A percentile compares a stretch with the other conserved stretches of the same genome.
Evolutionary conservation across 2,888 invertebrate species (phyloP).

Genomic region (Seira ritae): DNA sequence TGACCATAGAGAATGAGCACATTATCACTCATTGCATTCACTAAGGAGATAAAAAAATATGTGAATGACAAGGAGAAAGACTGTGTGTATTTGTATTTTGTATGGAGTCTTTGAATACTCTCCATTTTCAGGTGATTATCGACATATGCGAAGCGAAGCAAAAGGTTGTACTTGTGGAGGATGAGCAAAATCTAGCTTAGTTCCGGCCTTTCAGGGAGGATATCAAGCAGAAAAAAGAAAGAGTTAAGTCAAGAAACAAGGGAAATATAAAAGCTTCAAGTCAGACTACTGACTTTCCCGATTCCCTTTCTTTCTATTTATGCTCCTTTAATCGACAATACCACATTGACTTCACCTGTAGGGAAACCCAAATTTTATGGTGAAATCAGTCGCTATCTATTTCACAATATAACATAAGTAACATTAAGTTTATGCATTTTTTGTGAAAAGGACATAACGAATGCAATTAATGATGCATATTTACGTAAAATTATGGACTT

Average conservation of each 20-base stretch:
- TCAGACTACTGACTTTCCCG: too few relatives aligned
- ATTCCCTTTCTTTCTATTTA: too few relatives aligned
- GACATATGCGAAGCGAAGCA: conserved; percentile 73
- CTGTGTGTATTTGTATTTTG: not conserved
- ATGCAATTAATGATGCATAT: too few relatives aligned
- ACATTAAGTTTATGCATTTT: too few relatives aligned
- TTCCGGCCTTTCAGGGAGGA: conserved; percentile 62
- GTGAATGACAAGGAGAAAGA: not conserved
- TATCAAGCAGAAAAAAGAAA: conserved; percentile 53
- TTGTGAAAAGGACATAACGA: too few relatives aligned
- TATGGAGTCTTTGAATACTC: not conserved
- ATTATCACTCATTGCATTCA: not conserved
- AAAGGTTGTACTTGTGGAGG: conserved; percentile 57
- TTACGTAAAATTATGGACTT: too few relatives aligned
- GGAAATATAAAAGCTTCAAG: not conserved
- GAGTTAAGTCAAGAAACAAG: conserved; percentile 33
- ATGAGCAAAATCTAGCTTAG: conserved; percentile 67
- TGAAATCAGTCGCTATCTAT: too few relatives aligned
- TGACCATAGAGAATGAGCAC: conserved; percentile 13
- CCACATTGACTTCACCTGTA: too few relatives aligned
- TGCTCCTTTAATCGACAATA: too few relatives aligned
- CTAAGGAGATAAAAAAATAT: not conserved
- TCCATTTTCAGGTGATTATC: conserved; percentile 50
- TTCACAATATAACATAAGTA: too few relatives aligned
- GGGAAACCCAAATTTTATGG: too few relatives aligned